Evolutionary conservation across 2,888 invertebrate genomes (phyloP).

Genomic region (Cryptocephalus primarius): DNA sequence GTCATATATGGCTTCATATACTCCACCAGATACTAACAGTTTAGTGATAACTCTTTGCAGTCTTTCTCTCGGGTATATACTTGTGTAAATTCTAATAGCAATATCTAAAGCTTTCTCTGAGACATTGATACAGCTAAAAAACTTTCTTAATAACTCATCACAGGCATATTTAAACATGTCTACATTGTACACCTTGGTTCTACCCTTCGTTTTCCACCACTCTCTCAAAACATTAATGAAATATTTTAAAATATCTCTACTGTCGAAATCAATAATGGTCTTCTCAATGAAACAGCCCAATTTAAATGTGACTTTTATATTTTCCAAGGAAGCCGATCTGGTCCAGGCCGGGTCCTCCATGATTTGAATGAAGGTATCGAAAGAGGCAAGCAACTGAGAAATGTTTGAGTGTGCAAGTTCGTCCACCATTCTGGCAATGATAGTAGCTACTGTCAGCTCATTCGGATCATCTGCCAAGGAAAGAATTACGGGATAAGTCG

Average conservation of each 20-base stretch:
- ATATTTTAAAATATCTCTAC: slow-evolving; percentile 35
- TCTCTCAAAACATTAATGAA: slow-evolving; percentile 38
- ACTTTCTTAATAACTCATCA: slow-evolving; percentile 38
- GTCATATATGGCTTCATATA: slow-evolving; percentile 25
- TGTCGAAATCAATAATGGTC: slow-evolving; percentile 39
- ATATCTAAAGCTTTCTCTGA: slow-evolving; percentile 31
- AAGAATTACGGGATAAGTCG: slow-evolving; percentile 8
- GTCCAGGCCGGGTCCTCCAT: slow-evolving; percentile 42
- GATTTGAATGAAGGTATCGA: slow-evolving; percentile 42
- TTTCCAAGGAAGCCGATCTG: slow-evolving; percentile 36
- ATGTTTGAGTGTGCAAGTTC: slow-evolving; percentile 29
- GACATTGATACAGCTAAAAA: slow-evolving; percentile 31
- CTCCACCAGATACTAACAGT: slow-evolving; percentile 24
- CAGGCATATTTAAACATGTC: slow-evolving; percentile 33
- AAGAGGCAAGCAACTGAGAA: slow-evolving; percentile 40
- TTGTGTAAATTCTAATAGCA: slow-evolving; percentile 37
- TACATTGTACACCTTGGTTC: slow-evolving; percentile 14
- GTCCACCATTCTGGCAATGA: slow-evolving; percentile 15
- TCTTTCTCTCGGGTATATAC: slow-evolving; percentile 33
- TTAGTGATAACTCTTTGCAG: slow-evolving; percentile 32
- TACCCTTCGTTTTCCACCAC: slow-evolving; percentile 12
- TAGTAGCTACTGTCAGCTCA: slow-evolving; percentile 25
- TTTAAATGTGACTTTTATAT: slow-evolving; percentile 44
- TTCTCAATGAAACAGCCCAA: slow-evolving; percentile 45
- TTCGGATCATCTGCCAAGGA: slow-evolving; percentile 23